A percentile compares a stretch with the other conserved stretches of the same genome.
Evolutionary conservation across 2,113 vertebrate genomes (phyloP).

Genomic region (Zootoca vivipara): DNA sequence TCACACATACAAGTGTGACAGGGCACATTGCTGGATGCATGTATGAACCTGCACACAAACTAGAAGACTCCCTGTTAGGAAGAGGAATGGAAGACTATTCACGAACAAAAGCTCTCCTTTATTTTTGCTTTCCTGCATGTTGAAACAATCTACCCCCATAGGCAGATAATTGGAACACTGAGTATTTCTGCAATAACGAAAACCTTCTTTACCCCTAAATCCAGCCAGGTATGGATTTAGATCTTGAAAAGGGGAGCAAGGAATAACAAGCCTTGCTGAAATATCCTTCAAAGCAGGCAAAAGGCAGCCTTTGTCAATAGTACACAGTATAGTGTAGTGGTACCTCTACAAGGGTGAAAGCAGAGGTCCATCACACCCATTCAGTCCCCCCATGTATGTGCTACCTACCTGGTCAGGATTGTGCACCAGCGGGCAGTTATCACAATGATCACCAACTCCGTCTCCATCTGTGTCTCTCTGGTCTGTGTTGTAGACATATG

Average conservation of each 20-base stretch:
- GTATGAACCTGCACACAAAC: not conserved
- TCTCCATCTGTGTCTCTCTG: slow-evolving; percentile 95
- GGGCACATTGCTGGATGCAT: not conserved
- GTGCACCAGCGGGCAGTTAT: slow-evolving; percentile 94
- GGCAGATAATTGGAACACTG: not conserved
- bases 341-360: not conserved
- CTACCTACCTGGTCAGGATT: slow-evolving; percentile 93
- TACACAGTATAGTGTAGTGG: not conserved
- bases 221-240: not conserved
- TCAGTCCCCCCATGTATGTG: not conserved
- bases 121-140: not conserved
- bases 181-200: not conserved
- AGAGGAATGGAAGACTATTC: not conserved
- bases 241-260: not conserved
- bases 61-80: not conserved
- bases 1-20: not conserved
- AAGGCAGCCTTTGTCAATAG: not conserved
- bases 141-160: not conserved
- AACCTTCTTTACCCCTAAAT: not conserved
- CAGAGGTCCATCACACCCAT: not conserved
- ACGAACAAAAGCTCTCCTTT: not conserved
- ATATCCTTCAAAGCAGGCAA: not conserved
- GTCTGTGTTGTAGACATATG: slow-evolving; percentile 93
- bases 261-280: not conserved
- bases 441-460: slow-evolving; percentile 95